Evolutionary conservation across 2,797 vertebrate genomes (phyloP).

Genomic region (Rhinophrynus dorsalis): DNA sequence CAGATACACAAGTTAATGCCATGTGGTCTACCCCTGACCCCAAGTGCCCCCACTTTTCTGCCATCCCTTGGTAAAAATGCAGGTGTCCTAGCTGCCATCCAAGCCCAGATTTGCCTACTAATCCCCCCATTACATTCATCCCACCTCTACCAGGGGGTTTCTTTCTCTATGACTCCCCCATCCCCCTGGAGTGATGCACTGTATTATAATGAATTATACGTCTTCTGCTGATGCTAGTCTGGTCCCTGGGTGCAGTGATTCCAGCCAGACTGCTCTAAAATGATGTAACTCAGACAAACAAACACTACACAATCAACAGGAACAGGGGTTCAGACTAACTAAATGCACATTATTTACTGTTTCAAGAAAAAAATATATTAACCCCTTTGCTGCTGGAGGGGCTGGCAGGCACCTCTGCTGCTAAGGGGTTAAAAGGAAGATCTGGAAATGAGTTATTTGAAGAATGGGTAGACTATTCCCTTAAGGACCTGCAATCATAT

Average conservation of each 20-base stretch:
- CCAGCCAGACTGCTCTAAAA: conserved; percentile 8
- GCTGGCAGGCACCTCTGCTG: too few species aligned
- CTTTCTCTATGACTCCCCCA: background rate
- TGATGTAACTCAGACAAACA: background rate
- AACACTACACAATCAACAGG: background rate
- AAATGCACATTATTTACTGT: conserved; percentile 67
- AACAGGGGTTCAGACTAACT: conserved; percentile 50
- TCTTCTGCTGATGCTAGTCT: background rate
- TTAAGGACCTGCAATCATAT: conserved; percentile 79
- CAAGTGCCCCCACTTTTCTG: background rate
- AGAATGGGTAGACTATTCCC: conserved; percentile 69
- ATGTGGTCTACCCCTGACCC: too few species aligned
- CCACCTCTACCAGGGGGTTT: conserved; percentile 15
- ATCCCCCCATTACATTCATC: conserved; percentile 9
- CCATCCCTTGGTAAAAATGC: background rate
- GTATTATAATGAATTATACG: conserved; percentile 47
- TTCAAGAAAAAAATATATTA: conserved; percentile 63
- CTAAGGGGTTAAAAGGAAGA: conserved; percentile 72
- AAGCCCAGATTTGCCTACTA: background rate
- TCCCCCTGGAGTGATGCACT: background rate
- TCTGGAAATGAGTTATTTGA: conserved; percentile 73
- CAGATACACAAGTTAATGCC: too few species aligned
- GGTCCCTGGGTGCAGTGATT: conserved; percentile 14
- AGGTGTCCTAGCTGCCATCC: background rate
- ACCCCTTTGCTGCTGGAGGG: background rate